A percentile compares a stretch with the other conserved stretches of the same genome.
phyloP scores from a whole-genome alignment of 2,797 vertebrate species.

The Falco berigora region DNA sequence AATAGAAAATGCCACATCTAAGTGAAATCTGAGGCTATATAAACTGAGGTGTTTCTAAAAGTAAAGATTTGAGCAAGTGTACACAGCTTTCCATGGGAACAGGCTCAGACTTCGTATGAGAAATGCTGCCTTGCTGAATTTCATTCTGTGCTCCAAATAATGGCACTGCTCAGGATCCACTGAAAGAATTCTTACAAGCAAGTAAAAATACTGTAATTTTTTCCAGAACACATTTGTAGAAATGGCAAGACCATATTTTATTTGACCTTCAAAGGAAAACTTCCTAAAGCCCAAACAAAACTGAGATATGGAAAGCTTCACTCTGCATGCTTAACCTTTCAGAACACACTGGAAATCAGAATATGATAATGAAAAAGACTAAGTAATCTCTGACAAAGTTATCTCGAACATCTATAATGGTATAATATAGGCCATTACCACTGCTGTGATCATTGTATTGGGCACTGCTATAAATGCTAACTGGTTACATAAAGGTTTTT shows the following conservation, averaged over 20 bases:
- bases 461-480: neutral
- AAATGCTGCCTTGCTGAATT: neutral
- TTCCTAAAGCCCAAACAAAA: neutral
- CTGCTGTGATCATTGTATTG: neutral
- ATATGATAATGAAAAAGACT: neutral
- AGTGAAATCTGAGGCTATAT: neutral
- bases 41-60: neutral
- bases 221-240: neutral
- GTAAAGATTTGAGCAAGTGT: neutral
- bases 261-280: neutral
- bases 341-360: neutral
- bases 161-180: neutral
- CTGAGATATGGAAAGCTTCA: neutral
- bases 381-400: neutral
- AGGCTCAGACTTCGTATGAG: neutral
- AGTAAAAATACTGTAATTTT: neutral
- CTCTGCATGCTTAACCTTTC: neutral
- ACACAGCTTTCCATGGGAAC: neutral
- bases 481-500: neutral
- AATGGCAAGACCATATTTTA: neutral
- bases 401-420: neutral
- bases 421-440: neutral
- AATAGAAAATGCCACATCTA: neutral
- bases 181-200: neutral
- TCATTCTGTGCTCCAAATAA: neutral